Percentiles rank a stretch among this genome's conserved stretches.
Conservation (phyloP, 2,797 vertebrate genomes). For the Trachurus trachurus region DNA sequence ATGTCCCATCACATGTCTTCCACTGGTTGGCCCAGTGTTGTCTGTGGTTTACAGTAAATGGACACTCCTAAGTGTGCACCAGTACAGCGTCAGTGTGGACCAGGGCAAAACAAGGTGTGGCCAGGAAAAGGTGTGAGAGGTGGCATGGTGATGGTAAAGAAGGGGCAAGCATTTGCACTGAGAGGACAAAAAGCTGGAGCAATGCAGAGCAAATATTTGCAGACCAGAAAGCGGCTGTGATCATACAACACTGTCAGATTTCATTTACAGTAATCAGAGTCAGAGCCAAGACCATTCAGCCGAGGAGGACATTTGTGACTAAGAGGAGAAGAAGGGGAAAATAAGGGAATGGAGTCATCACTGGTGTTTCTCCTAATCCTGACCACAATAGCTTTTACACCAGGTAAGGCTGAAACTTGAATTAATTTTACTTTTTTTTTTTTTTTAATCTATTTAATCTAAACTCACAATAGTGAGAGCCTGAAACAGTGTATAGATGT, state of each 20-base stretch:
- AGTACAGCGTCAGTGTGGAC: conserved; percentile 12
- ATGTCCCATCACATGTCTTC: not conserved
- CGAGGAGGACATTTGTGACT: not conserved
- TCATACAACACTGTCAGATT: conserved; percentile 1
- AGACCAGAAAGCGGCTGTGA: conserved; percentile 18
- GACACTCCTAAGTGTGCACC: conserved; percentile 48
- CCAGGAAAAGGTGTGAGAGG: not conserved
- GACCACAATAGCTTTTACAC: conserved; percentile 11
- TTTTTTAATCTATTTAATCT: not conserved
- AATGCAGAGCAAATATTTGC: conserved; percentile 69
- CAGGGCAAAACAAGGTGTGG: conserved; percentile 77
- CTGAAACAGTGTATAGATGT: not conserved
- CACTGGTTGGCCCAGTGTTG: conserved; percentile 5
- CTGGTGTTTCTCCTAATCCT: conserved; percentile 54
- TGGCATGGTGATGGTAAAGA: not conserved
- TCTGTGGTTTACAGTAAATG: conserved; percentile 79
- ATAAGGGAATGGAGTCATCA: conserved; percentile 50
- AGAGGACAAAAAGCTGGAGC: conserved; percentile 21
- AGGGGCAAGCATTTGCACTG: conserved; percentile 47
- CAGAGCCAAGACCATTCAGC: not conserved
- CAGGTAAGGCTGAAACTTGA: conserved; percentile 55
- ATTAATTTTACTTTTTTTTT: not conserved
- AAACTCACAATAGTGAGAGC: not conserved
- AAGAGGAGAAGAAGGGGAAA: conserved; percentile 1
- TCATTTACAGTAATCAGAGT: conserved; percentile 1